Base-by-base conservation (phyloP, 2,113 vertebrate genomes). In the Anoplopoma fimbria region DNA sequence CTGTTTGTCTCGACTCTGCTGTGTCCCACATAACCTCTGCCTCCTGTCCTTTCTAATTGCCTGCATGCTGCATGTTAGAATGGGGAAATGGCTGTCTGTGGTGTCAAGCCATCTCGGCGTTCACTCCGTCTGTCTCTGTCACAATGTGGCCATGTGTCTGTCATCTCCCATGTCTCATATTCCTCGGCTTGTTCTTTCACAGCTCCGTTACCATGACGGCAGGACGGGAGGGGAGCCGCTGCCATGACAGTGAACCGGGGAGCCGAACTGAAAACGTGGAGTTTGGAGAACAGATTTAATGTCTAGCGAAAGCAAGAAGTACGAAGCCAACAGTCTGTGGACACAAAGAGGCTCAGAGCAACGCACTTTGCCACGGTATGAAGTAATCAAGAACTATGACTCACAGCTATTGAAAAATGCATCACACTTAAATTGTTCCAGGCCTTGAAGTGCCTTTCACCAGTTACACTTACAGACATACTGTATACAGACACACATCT, bases 201-300 rank as follows among this genome's bases (percentile, higher is more conserved):
- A 91, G 89, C 92, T 93, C 93, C 4, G 93, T 94, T 94, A 90
- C 93, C 93, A 94, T 94, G 92, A 93, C 93, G 84, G 93, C 93
- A 87, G 75, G 70, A 86, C 78, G 81, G 81, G 60, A 65, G 83
- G 84, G 81, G 64, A 78, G 85, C 75, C 78, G 83, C 88, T 79
- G 82, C 68, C 69, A 76, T 84, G 68, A 78, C 79, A 76, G 83
- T 80, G 86, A 88, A 87, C 76, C 49, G 74, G 40, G 75, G 57
- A 80, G 85, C 71, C 85, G 79, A 81, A 86, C 78, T 82, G 63
- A 91, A 88, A 91, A 87, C 9, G 23, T 81, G 75, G 81, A 88
- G 84, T 90, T 92, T 87, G 69, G 81, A 83, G 87, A 90, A 79
- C 81, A 84, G 86, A 89, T 91, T 89, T 90, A 0, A 73, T 65